Conservation (phyloP, 2,888 invertebrate genomes). For the Polietes domitor region DNA sequence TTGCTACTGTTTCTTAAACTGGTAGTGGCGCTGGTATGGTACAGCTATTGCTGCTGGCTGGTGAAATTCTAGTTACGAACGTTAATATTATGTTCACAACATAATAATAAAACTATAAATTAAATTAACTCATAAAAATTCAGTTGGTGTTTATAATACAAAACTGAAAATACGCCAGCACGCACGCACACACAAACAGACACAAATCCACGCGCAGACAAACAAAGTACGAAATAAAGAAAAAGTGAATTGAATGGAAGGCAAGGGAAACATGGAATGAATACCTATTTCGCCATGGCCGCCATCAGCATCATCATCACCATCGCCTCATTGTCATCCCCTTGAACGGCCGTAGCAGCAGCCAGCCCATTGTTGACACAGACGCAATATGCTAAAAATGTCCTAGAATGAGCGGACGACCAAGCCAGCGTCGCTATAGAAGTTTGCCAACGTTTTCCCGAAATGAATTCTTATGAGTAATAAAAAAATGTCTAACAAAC, state of each 20-base stretch:
- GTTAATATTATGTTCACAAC: conserved; percentile 73
- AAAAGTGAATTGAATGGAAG: not conserved
- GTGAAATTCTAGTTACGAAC: conserved; percentile 49
- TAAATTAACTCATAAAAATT: conserved; percentile 81
- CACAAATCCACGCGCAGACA: not conserved
- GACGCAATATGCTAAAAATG: conserved; percentile 19
- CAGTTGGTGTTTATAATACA: conserved; percentile 77
- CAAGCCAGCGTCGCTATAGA: not conserved
- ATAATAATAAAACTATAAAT: conserved; percentile 81
- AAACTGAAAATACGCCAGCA: conserved; percentile 52
- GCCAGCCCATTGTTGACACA: conserved; percentile 9
- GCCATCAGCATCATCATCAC: not conserved
- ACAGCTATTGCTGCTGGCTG: conserved; percentile 20
- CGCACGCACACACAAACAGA: not conserved
- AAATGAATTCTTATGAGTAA: conserved; percentile 57
- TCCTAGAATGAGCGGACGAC: not conserved
- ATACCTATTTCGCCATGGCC: not conserved
- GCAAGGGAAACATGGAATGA: not conserved
- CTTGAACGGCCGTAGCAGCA: not conserved
- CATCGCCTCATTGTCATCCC: not conserved
- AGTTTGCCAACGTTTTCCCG: conserved; percentile 20
- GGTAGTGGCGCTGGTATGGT: not conserved
- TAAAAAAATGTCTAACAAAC: conserved; percentile 44
- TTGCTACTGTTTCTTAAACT: not conserved
- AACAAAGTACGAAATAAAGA: not conserved